Base-by-base conservation (phyloP, 2,797 vertebrate genomes). In the Todus mexicanus region DNA sequence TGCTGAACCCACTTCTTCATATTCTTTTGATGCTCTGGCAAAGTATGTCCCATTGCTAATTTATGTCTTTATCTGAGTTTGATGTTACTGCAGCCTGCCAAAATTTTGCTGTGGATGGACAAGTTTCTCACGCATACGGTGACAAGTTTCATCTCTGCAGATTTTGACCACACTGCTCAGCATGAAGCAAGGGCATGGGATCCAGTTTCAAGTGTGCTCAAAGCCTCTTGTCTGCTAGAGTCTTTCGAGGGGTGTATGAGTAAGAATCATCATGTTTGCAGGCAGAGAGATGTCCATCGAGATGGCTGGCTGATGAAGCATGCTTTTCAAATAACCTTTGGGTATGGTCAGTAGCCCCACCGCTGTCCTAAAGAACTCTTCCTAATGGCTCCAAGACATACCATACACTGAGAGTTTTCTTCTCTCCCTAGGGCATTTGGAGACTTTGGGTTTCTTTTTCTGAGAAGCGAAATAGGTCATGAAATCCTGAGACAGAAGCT, bases 311-410 rank as follows among this genome's bases (percentile, higher is more conserved):
- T 19, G 25, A 45, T 50, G 38, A 16, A 54, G 29, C 25, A 51
- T 0, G 0, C 33, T 83, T 33, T 48, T 20, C 20, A 42, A 4
- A n/a, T n/a, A n/a, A n/a, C n/a, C 40, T 76, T 51, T 31, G 4
- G 12, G 29, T 12, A 19, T 2, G 10, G 33, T 15, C 47, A 56
- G 20, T 7, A 66, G 31, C 11, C 19, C 20, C 40, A 22, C 7
- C 1, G 2, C 8, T 56, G 29, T 15, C 6, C 3, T 59, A 9
- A 48, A 42, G 63, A 35, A 51, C 0, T 0, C 13, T 59, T 63
- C 43, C 31, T 40, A 33, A 23, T 7, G 15, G 20, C 25, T 75
- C 57, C 40, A n/a, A 65, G 50, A 45, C 12, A 47, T 7, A 4
- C 16, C 9, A 35, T 7, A 37, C 23, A 29, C 20, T 25, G 69